Percentiles rank a stretch among this genome's conserved stretches.
phyloP scores from a whole-genome alignment of 2,113 vertebrate genomes.

The Turdus rufiventris region DNA sequence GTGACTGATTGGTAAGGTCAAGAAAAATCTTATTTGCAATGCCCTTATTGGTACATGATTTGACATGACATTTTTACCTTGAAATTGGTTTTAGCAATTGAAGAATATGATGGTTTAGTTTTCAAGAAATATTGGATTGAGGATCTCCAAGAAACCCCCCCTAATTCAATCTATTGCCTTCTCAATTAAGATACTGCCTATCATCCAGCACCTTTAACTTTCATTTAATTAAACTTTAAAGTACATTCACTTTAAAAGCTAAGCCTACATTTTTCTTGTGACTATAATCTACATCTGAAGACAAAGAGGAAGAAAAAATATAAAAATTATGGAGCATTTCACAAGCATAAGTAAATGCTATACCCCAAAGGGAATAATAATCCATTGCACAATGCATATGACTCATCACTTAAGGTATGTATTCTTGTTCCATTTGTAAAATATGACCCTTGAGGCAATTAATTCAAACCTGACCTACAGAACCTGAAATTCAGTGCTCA shows the following conservation, averaged over 20 bases:
- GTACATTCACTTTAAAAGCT: slow-evolving; percentile 23
- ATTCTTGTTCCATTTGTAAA: slow-evolving; percentile 48
- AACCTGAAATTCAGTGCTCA: slow-evolving; percentile 36
- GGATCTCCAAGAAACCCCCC: slow-evolving; percentile 67
- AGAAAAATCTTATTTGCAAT: slow-evolving; percentile 78
- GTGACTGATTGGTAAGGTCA: slow-evolving; percentile 80
- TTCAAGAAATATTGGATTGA: slow-evolving; percentile 77
- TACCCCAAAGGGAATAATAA: slow-evolving; percentile 28
- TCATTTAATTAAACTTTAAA: slow-evolving; percentile 64
- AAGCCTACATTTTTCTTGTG: neutral
- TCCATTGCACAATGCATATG: slow-evolving; percentile 34
- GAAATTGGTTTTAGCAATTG: slow-evolving; percentile 80
- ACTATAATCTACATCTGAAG: slow-evolving; percentile 4
- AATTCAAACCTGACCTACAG: slow-evolving; percentile 62
- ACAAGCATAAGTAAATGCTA: slow-evolving; percentile 34
- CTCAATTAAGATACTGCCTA: slow-evolving; percentile 67
- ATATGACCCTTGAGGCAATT: slow-evolving; percentile 50
- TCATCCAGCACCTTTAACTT: slow-evolving; percentile 59
- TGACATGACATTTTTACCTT: slow-evolving; percentile 81
- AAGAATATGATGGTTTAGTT: slow-evolving; percentile 71
- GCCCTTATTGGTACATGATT: slow-evolving; percentile 77
- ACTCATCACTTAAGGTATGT: slow-evolving; percentile 51
- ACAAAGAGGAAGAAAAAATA: neutral
- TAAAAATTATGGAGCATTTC: slow-evolving; percentile 23
- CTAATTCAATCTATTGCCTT: slow-evolving; percentile 74